phyloP scores from a whole-genome alignment of 1,140 invertebrate genomes.

The Agrilus planipennis region DNA sequence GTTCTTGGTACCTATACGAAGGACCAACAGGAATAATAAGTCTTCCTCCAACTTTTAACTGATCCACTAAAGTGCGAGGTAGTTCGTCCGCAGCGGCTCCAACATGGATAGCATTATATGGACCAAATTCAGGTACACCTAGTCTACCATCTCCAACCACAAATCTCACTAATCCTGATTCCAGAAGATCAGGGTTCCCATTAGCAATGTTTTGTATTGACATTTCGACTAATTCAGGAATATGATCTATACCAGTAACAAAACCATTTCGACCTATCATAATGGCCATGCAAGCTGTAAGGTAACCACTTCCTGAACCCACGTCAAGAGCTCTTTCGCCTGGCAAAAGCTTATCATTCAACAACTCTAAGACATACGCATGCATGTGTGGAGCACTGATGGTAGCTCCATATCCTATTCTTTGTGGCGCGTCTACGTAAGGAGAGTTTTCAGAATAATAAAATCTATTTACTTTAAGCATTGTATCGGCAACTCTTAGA shows the following conservation, averaged over 20 bases:
- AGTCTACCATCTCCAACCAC: conserved; percentile 76
- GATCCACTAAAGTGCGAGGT: conserved; percentile 52
- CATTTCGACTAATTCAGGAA: conserved; percentile 66
- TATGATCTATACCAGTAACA: conserved; percentile 87
- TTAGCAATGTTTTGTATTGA: conserved; percentile 67
- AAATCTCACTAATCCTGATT: conserved; percentile 52
- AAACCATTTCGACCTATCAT: conserved; percentile 70
- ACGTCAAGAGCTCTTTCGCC: conserved; percentile 83
- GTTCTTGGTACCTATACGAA: conserved; percentile 65
- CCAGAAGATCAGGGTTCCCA: conserved; percentile 57
- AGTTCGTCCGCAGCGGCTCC: conserved; percentile 76
- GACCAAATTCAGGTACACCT: conserved; percentile 59
- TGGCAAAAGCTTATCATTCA: conserved; percentile 69
- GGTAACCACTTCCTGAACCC: conserved; percentile 89
- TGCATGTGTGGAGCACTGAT: conserved; percentile 99
- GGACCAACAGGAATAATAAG: conserved; percentile 87
- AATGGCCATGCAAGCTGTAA: conserved; percentile 88
- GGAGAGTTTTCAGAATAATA: conserved; percentile 65
- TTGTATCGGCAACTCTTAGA: conserved; percentile 65
- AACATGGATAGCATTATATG: conserved; percentile 89
- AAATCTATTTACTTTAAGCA: conserved; percentile 76
- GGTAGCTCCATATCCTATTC: conserved; percentile 81
- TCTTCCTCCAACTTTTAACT: conserved; percentile 68
- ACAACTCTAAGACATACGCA: conserved; percentile 83
- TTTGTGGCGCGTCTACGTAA: conserved; percentile 83